Base-by-base conservation (phyloP, 1,140 invertebrate genomes). In the Stratiolaelaps scimitus region DNA sequence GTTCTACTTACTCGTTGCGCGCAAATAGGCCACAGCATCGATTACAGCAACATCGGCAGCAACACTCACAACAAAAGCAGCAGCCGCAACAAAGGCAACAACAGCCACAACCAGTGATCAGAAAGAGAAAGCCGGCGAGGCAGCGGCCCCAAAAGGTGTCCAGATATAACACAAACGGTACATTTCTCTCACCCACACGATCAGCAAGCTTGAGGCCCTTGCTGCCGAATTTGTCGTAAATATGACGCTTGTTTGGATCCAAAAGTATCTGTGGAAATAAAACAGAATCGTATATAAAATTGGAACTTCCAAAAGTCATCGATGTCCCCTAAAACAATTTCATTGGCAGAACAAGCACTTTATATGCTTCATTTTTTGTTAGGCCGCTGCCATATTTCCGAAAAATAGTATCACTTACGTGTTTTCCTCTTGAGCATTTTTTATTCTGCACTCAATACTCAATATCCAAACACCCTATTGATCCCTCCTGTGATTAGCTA, bases 61-160 rank as follows among this genome's bases (percentile, higher is more conserved):
- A 26, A 10, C 53, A 60, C 26, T 34, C 53, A 10, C 13, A 60
- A 26, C 17, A 26, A 23, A 26, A 60, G 23, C 26, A 60, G 23
- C 26, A 60, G 34, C 53, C 26, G 10, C 53, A 60, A 34, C 26
- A 60, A 13, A 60, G 34, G 23, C 53, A 60, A 26, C 53, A 60
- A 34, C 13, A 60, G 20, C 53, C 26, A 23, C 26, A 60, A 17
- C 53, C 53, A 34, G 53, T 60, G 23, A 26, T 34, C 26, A 60
- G 15, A 34, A 60, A 60, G 17, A 60, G 13, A 29, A 60, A 20
- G 6, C 26, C 23, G 2, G 53, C 26, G 26, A 60, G 20, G 5
- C 17, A 20, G 5, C 53, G 53, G 2, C 15, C 53, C 53, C 53
- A 60, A 4, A 60, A 26, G 15, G 53, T 29, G 26, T 60, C 53